A percentile compares a stretch with the other conserved stretches of the same genome.
Conservation (phyloP, 2,797 vertebrate genomes). For the Lutjanus campechanus region DNA sequence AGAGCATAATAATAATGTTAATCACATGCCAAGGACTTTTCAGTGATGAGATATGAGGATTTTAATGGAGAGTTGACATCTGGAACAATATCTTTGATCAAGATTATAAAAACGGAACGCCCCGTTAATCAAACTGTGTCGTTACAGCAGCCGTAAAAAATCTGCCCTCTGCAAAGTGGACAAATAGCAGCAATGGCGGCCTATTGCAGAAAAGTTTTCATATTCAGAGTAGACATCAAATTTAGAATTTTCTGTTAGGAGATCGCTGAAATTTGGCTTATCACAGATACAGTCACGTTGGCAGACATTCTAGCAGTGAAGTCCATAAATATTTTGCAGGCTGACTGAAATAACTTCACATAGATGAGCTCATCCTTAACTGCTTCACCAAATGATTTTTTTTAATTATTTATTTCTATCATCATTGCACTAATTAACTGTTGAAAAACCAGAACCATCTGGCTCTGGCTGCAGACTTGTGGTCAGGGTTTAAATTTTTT, state of each 20-base stretch:
- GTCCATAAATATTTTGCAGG: neutral
- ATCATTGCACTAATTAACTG: too few relatives aligned
- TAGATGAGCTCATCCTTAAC: neutral
- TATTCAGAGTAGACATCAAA: neutral
- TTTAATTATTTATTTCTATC: too few relatives aligned
- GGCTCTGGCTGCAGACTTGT: too few relatives aligned
- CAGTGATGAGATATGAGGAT: constrained; percentile 23
- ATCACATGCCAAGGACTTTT: constrained; percentile 35
- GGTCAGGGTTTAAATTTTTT: too few relatives aligned
- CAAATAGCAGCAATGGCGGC: neutral
- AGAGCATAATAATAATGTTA: constrained; percentile 24
- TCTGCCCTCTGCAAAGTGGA: constrained; percentile 2
- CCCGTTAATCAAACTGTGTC: constrained; percentile 18
- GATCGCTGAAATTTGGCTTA: neutral
- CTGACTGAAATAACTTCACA: neutral
- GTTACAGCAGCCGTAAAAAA: neutral
- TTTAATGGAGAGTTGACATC: constrained; percentile 29
- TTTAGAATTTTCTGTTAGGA: neutral
- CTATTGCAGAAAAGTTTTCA: neutral
- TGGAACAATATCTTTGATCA: constrained; percentile 18
- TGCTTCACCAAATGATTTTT: neutral
- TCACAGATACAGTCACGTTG: neutral
- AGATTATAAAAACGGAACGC: constrained; percentile 7
- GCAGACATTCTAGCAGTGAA: neutral
- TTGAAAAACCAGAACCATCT: too few relatives aligned